These are phyloP conservation scores for Tubulanus polymorphus DNA, from an alignment of 2,888 invertebrate genomes.

Conservation along the genomic window DNA sequence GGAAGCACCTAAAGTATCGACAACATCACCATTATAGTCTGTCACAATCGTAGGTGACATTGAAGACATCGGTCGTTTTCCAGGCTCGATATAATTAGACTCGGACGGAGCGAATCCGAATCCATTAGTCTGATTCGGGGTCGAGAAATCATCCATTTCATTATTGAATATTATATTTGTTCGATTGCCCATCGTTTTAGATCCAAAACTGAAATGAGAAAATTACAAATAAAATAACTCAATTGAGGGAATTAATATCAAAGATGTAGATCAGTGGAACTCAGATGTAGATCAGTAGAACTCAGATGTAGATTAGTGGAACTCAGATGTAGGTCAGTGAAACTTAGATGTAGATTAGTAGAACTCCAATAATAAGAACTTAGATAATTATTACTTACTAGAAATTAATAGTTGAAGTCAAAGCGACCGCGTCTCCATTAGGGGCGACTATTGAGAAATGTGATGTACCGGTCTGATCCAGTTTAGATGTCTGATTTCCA, in stretches of 20 bases:
- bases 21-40: conserved; percentile 64
- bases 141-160: conserved; percentile 87
- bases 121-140: conserved; percentile 56
- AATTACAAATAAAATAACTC: too few relatives aligned
- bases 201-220: conserved; percentile 73
- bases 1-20: conserved; percentile 75
- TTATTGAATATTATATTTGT: conserved; percentile 85
- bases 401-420: conserved; percentile 85
- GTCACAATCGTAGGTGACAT: conserved; percentile 82
- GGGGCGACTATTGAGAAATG: conserved; percentile 80
- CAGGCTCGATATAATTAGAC: conserved; percentile 77
- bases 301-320: too few relatives aligned
- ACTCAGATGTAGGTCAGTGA: too few relatives aligned
- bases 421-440: conserved; percentile 87
- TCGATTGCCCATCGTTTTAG: conserved; percentile 55
- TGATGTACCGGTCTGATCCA: conserved; percentile 71
- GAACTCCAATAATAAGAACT: not conserved
- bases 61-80: conserved; percentile 82
- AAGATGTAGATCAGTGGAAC: too few relatives aligned
- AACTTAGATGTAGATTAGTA: too few relatives aligned
- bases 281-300: too few relatives aligned
- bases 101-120: conserved; percentile 64
- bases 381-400: conserved; percentile 60
- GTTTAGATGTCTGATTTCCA: conserved; percentile 53
- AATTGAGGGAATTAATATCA: too few relatives aligned